Base-by-base conservation (phyloP, 2,888 invertebrate species). In the Plutella xylostella region DNA sequence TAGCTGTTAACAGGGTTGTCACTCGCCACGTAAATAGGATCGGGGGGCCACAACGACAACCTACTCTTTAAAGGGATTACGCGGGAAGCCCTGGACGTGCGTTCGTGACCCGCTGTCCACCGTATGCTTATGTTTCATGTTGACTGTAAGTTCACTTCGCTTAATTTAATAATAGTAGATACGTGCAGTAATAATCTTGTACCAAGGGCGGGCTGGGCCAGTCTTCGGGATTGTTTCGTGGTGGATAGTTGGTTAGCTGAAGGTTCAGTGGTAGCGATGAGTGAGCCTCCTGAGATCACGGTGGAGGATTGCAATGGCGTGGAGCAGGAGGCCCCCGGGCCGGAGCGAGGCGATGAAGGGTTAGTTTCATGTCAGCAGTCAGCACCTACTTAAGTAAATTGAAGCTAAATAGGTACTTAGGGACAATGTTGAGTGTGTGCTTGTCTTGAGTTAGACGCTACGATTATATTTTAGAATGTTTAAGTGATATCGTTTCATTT, bases 101-200 rank as follows among this genome's bases (percentile, higher is more conserved):
- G 80, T 80, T 82, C 83, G 76, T 82, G 83, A 82, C 82, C 80
- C 65, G 77, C 59, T 74, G 74, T 74, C 63, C 56, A 60, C 63
- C 67, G 78, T 78, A 75, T 79, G 77, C 77, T 74, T 75, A 69
- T 64, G 63, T 56, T 64, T 65, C 57, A 68, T 68, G 60, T 65
- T 64, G 72, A 72, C 71, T 68, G 66, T 67, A 69, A 71, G 71
- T 72, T 72, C 70, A 72, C 72, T 72, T 74, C 68, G 70, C 68
- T 79, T 82, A 82, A 83, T 82, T 80, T 83, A 83, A 82, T 83
- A 82, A 82, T 69, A 71, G 67, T 68, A 67, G 67, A 69, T 72
- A 75, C 72, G 72, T 75, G 72, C 72, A 19, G 17, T 25, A 21
- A 72, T 78, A 79, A 80, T 80, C 78, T 77, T 68, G 71, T 68